Conservation (phyloP, 2,113 vertebrate species). For the Panurus biarmicus region DNA sequence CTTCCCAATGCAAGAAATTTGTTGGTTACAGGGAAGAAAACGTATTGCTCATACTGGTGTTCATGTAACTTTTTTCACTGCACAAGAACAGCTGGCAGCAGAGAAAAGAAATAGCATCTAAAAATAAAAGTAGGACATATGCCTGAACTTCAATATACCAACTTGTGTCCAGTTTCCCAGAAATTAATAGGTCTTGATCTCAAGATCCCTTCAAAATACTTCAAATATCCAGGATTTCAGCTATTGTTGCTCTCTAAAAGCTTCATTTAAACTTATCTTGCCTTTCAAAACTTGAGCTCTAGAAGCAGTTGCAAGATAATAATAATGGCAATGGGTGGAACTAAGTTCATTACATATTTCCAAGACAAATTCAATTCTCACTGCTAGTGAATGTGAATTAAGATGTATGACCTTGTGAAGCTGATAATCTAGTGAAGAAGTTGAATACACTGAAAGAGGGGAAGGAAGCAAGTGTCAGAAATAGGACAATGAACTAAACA, state of each 20-base stretch:
- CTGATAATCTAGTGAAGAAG: neutral
- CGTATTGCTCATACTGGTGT: neutral
- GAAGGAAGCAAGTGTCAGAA: neutral
- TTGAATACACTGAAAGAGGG: neutral
- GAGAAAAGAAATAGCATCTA: neutral
- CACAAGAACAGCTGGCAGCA: neutral
- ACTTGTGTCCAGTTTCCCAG: neutral
- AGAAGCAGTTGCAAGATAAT: neutral
- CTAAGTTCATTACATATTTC: neutral
- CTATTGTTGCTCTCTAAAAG: neutral
- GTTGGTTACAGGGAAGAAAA: neutral
- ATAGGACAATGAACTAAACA: neutral
- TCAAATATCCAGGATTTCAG: neutral
- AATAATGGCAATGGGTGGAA: neutral
- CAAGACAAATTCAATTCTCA: neutral
- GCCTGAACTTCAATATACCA: neutral
- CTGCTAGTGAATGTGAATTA: neutral
- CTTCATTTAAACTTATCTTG: constrained; percentile 14
- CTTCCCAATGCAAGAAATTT: neutral
- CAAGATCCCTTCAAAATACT: neutral
- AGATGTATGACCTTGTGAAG: neutral
- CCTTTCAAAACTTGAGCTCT: neutral
- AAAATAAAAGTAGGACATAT: neutral
- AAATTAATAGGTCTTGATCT: neutral
- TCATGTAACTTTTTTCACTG: neutral